A percentile compares a stretch with the other conserved stretches of the same genome.
These are phyloP conservation scores for Thereuonema tuberculata DNA, from an alignment of 1,140 invertebrate species.

Conservation along the genomic window DNA sequence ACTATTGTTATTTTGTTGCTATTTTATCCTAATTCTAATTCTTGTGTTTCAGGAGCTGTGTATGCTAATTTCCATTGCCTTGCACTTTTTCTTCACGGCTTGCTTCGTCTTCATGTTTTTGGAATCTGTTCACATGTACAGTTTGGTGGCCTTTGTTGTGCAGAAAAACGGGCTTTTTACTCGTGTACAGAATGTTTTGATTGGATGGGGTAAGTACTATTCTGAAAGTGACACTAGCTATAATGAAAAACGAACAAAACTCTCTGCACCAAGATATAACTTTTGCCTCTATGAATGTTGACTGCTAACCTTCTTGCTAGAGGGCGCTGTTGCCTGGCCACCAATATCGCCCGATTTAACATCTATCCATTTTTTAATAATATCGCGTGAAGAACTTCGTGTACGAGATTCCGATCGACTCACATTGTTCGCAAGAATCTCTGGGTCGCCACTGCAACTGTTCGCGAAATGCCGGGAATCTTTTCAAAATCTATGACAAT, in stretches of 20 bases:
- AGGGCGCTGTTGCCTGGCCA: too few relatives aligned
- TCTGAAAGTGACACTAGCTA: not conserved
- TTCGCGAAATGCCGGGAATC: too few relatives aligned
- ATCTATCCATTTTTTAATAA: too few relatives aligned
- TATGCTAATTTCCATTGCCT: conserved; percentile 21
- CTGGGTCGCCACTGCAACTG: too few relatives aligned
- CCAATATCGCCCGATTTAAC: too few relatives aligned
- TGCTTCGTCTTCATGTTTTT: conserved; percentile 29
- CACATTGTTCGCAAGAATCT: too few relatives aligned
- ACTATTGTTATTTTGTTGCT: too few relatives aligned
- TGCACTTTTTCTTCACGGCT: conserved; percentile 29
- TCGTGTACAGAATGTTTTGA: conserved; percentile 23
- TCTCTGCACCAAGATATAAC: not conserved
- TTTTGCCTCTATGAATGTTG: too few relatives aligned
- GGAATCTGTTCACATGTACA: conserved; percentile 28
- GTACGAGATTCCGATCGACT: too few relatives aligned
- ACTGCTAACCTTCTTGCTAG: too few relatives aligned
- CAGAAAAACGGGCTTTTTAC: conserved; percentile 25
- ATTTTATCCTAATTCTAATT: not conserved
- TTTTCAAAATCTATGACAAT: too few relatives aligned
- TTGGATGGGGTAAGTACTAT: conserved; percentile 26
- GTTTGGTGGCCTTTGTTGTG: conserved; percentile 26
- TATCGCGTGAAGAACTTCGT: too few relatives aligned
- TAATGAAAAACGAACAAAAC: not conserved
- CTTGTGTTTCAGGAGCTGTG: conserved; percentile 19